These are phyloP conservation scores for Dicyrtoma fusca DNA, from an alignment of 2,888 invertebrate species.

Conservation along the genomic window DNA sequence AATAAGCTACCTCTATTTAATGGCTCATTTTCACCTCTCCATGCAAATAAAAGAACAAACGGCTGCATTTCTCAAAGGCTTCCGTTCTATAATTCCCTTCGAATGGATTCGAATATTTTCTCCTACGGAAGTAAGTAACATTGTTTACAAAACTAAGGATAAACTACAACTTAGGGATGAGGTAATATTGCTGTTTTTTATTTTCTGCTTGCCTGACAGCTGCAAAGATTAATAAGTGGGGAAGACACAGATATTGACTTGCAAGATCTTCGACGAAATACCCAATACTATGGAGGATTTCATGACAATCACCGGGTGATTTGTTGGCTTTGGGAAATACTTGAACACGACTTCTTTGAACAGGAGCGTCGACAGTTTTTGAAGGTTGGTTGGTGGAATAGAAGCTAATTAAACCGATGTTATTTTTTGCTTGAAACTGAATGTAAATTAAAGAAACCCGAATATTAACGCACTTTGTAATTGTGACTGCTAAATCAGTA, in stretches of 20 bases:
- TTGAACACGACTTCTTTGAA: slow-evolving; percentile 91
- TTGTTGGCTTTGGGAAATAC: slow-evolving; percentile 93
- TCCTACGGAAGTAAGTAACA: slow-evolving; percentile 77
- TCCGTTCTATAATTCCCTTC: slow-evolving; percentile 89
- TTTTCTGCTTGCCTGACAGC: slow-evolving; percentile 61
- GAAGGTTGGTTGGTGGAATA: slow-evolving; percentile 67
- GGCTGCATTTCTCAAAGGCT: slow-evolving; percentile 93
- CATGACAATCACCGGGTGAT: slow-evolving; percentile 97
- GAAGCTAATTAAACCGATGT: neutral
- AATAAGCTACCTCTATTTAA: slow-evolving; percentile 96
- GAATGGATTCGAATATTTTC: slow-evolving; percentile 96
- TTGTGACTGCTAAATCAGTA: too few species aligned
- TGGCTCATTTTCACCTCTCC: slow-evolving; percentile 99
- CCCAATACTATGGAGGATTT: slow-evolving; percentile 99
- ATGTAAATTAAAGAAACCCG: too few species aligned
- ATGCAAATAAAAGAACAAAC: slow-evolving; percentile 97
- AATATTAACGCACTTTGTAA: too few species aligned
- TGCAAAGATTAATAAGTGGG: slow-evolving; percentile 93
- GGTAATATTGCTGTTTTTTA: too few species aligned
- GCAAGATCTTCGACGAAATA: slow-evolving; percentile 82
- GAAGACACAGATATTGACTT: slow-evolving; percentile 92
- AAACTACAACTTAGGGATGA: neutral
- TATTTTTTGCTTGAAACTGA: neutral
- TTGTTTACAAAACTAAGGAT: too few species aligned
- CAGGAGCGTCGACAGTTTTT: slow-evolving; percentile 91